Evolutionary conservation across 2,113 vertebrate genomes (phyloP).

Genomic region (Brienomyrus longianalis): DNA sequence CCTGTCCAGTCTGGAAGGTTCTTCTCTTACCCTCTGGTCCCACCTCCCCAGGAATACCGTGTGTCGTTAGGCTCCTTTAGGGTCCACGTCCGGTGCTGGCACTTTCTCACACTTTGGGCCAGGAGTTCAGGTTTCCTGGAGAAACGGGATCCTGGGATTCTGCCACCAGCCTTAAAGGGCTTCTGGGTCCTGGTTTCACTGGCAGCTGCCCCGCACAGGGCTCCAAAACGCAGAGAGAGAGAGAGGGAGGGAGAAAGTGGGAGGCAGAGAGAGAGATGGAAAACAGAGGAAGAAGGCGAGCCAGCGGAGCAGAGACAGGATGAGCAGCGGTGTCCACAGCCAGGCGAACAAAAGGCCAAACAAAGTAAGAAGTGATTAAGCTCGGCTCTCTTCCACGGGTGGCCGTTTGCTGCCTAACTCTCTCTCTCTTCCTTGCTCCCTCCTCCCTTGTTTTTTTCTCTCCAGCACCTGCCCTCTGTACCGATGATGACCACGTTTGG

Average conservation of each 20-base stretch:
- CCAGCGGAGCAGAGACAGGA: background rate
- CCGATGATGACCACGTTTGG: background rate
- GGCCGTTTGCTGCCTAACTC: background rate
- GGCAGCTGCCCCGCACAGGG: background rate
- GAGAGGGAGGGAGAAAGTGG: background rate
- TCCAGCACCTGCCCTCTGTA: background rate
- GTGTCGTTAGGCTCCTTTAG: background rate
- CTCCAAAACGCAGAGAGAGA: background rate
- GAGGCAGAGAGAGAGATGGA: background rate
- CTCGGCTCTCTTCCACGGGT: background rate
- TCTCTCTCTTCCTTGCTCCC: background rate
- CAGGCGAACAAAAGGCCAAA: background rate
- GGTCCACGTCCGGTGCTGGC: background rate
- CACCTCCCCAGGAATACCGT: background rate
- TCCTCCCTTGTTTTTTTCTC: background rate
- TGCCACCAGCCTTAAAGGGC: background rate
- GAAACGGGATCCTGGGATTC: background rate
- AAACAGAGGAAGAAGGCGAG: background rate
- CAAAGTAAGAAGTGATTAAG: background rate
- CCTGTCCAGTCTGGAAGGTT: background rate
- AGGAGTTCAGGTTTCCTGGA: background rate
- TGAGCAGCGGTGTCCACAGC: background rate
- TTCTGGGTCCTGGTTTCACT: slow-evolving; percentile 1
- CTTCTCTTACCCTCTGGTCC: background rate
- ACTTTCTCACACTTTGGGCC: background rate